Conservation (phyloP, 1,140 invertebrate genomes). For the Papilio polytes region DNA sequence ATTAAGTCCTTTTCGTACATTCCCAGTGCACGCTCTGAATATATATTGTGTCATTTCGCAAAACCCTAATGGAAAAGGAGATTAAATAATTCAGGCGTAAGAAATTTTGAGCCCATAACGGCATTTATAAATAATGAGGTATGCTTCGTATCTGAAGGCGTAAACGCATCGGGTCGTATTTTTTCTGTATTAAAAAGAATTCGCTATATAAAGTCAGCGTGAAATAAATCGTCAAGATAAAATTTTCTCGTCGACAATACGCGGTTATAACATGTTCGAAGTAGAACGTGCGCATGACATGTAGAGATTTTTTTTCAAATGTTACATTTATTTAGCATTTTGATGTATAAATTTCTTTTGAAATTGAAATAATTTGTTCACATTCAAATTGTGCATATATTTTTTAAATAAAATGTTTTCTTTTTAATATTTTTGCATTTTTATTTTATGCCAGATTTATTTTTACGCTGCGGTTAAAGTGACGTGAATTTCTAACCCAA, state of each 20-base stretch:
- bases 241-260: constrained; percentile 52
- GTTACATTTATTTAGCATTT: constrained; percentile 24
- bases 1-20: constrained; percentile 71
- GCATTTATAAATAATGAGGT: constrained; percentile 76
- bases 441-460: not conserved
- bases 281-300: constrained; percentile 20
- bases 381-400: constrained; percentile 1
- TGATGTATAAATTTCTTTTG: not conserved
- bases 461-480: not conserved
- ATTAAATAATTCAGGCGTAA: constrained; percentile 80
- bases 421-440: not conserved
- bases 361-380: not conserved
- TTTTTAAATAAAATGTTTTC: not conserved
- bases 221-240: constrained; percentile 61
- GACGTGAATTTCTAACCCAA: not conserved
- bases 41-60: constrained; percentile 79
- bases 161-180: constrained; percentile 46
- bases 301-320: constrained; percentile 1
- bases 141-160: constrained; percentile 43
- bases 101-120: constrained; percentile 79
- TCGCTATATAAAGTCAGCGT: constrained; percentile 54
- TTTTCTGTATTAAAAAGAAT: constrained; percentile 52
- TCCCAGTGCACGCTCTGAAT: constrained; percentile 64
- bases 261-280: constrained; percentile 16
- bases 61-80: constrained; percentile 80